Evolutionary conservation across 2,888 invertebrate genomes (phyloP).

Genomic region (Tenthredo distinguenda): DNA sequence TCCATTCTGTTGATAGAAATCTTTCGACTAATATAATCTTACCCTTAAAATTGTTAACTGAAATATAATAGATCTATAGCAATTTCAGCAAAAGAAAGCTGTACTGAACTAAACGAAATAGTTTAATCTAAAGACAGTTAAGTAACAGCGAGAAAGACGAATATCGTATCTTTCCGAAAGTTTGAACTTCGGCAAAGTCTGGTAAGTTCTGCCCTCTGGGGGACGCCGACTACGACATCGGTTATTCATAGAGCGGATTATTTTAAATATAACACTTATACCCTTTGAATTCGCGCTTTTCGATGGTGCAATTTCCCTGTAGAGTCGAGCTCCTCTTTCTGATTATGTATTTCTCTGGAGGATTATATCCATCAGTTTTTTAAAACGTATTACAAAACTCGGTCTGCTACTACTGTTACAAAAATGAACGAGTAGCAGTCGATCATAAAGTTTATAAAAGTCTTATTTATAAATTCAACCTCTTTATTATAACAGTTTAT

Average conservation of each 20-base stretch:
- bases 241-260: slow-evolving; percentile 49
- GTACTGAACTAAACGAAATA: not conserved
- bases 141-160: not conserved
- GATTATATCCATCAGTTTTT: not conserved
- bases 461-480: slow-evolving; percentile 34
- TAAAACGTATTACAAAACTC: not conserved
- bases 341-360: not conserved
- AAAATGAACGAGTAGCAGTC: not conserved
- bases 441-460: slow-evolving; percentile 1
- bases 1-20: not conserved
- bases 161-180: not conserved
- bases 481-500: slow-evolving; percentile 43
- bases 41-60: not conserved
- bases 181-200: not conserved
- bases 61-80: not conserved
- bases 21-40: not conserved
- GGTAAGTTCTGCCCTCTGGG: slow-evolving; percentile 31
- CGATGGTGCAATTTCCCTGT: not conserved
- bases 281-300: slow-evolving; percentile 3
- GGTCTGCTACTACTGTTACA: not conserved
- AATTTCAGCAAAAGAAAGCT: not conserved
- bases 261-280: slow-evolving; percentile 37
- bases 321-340: not conserved
- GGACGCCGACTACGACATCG: not conserved
- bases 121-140: not conserved